A percentile compares a stretch with the other conserved stretches of the same genome.
Conservation (phyloP, 2,888 invertebrate genomes). For the Theodoxus fluviatilis region DNA sequence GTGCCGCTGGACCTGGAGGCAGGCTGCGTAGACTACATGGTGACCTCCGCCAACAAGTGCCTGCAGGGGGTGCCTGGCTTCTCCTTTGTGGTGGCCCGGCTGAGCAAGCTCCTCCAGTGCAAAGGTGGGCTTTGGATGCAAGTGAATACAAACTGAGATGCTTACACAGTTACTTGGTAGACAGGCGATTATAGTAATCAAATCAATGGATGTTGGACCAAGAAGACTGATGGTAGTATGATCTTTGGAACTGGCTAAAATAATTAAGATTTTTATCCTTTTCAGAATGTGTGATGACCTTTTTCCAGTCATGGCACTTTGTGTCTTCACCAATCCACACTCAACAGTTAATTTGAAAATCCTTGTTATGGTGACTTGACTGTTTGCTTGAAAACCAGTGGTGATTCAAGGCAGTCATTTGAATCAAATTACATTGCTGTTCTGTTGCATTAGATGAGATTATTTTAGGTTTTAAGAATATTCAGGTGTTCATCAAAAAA, state of each 20-base stretch:
- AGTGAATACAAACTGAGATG: not conserved
- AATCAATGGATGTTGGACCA: not conserved
- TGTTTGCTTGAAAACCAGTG: too few relatives aligned
- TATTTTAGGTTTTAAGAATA: too few relatives aligned
- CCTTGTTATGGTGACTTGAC: too few relatives aligned
- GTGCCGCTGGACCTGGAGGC: conserved; percentile 61
- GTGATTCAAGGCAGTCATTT: too few relatives aligned
- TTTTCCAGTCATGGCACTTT: too few relatives aligned
- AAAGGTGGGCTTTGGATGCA: conserved; percentile 64
- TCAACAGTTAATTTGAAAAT: too few relatives aligned
- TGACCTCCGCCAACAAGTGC: conserved; percentile 69
- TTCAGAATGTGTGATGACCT: too few relatives aligned
- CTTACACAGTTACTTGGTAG: not conserved
- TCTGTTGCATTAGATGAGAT: too few relatives aligned
- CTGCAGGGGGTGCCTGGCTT: conserved; percentile 69
- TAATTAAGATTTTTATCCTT: too few relatives aligned
- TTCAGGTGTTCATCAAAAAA: too few relatives aligned
- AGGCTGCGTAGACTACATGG: conserved; percentile 63
- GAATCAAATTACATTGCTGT: too few relatives aligned
- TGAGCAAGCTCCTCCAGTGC: conserved; percentile 56
- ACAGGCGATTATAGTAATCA: not conserved
- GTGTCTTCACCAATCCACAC: too few relatives aligned
- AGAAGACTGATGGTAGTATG: not conserved
- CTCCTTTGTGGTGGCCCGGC: conserved; percentile 65
- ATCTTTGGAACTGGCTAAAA: not conserved